Base-by-base conservation (phyloP, 1,140 invertebrate genomes). In the Drosophila pectinifera region DNA sequence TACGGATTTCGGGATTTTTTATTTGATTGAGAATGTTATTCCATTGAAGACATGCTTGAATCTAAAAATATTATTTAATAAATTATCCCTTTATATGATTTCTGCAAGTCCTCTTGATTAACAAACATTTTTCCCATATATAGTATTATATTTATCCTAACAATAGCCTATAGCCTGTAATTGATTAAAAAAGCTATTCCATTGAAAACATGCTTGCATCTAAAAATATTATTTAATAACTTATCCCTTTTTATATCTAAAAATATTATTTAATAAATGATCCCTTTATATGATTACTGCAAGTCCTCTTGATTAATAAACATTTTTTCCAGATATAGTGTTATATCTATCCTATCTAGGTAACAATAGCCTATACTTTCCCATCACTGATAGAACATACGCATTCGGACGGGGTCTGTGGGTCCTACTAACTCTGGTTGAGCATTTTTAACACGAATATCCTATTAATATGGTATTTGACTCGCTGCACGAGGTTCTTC, bases 381-480 rank as follows among this genome's bases (percentile, higher is more conserved):
- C 18, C 55, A 61, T 63, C 55, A 59, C 61, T 59, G 11, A n/a
- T 4, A 2, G 3, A n/a, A 41, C 54, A 18, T 22, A 63, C 59
- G 36, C 54, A 58, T 16, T 22, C 39, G 20, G 22, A 16, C 28
- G 14, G 13, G 36, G 16, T 58, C 10, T 53, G 24, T 38, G 58
- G 55, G 39, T 16, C 14, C 4, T 49, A 4, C 16, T 38, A 14
- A 6, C 20, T 14, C 11, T 63, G 18, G 59, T 6, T 14, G 26
- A 13, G 16, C n/a, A 65, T 61, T 68, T 65, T 68, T 65, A 43
- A 70, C 64, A 70, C 67, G 67, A 70, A 70, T 70, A 70, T 56
- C 64, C 67, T 67, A 68, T 68, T 73, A 59, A 59, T 48, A 59
- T 39, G 38, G 68, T 31, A 48, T 68, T 55, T 53, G 67, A 72